Conservation (phyloP, 1,140 invertebrate species). For the Leptopilina boulardi region DNA sequence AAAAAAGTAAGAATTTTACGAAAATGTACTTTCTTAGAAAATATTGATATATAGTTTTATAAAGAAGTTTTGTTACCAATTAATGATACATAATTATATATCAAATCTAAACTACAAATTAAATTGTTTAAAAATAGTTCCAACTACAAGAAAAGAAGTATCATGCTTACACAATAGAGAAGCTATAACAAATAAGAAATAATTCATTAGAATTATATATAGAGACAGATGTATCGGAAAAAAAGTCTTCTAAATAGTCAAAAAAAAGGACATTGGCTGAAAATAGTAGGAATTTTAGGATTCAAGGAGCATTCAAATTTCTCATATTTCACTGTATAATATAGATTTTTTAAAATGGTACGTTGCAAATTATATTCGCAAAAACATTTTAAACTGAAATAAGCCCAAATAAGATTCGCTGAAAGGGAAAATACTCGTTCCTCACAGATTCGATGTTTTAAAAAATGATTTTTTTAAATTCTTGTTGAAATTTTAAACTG, state of each 20-base stretch:
- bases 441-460: background rate
- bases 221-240: constrained; percentile 76
- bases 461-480: background rate
- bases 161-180: constrained; percentile 20
- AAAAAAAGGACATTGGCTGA: constrained; percentile 40
- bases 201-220: constrained; percentile 65
- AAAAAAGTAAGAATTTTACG: too few species aligned
- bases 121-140: constrained; percentile 36
- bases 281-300: constrained; percentile 20
- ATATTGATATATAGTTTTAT: background rate
- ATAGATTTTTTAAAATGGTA: constrained; percentile 40
- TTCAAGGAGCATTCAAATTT: constrained; percentile 9
- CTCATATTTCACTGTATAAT: constrained; percentile 16
- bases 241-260: constrained; percentile 50
- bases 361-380: constrained; percentile 51
- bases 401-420: constrained; percentile 1
- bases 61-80: background rate
- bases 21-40: too few species aligned
- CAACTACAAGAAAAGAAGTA: constrained; percentile 35
- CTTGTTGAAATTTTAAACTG: background rate
- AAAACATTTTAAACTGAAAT: constrained; percentile 17
- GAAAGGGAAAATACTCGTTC: background rate
- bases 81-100: background rate
- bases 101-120: constrained; percentile 34
- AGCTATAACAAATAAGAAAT: constrained; percentile 48